These are phyloP conservation scores for Rhopalosiphum maidis DNA, from an alignment of 1,140 invertebrate species.

Conservation along the genomic window DNA sequence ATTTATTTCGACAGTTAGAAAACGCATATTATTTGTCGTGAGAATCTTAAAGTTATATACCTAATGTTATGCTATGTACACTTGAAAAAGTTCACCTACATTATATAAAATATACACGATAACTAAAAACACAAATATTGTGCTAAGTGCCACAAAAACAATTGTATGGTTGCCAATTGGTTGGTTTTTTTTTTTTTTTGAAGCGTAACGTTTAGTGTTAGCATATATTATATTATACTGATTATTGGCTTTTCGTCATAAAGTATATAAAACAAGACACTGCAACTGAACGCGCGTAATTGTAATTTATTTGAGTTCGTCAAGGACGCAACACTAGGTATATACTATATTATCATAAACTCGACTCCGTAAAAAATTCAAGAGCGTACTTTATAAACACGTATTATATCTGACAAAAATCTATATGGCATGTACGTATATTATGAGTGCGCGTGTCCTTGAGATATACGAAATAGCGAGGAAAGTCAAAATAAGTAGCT, in stretches of 20 bases:
- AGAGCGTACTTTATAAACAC: constrained; percentile 11
- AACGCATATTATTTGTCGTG: neutral
- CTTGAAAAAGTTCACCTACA: no score
- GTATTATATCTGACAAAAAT: constrained; percentile 36
- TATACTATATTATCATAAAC: neutral
- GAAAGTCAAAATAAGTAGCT: constrained; percentile 47
- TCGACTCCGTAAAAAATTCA: constrained; percentile 10
- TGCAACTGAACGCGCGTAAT: neutral
- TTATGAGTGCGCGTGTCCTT: constrained; percentile 18
- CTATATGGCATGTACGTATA: neutral
- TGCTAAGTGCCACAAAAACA: neutral
- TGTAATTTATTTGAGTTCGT: constrained; percentile 6
- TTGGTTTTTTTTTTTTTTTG: no score
- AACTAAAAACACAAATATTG: neutral
- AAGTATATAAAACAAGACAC: neutral
- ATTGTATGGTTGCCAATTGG: no score
- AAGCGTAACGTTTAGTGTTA: neutral
- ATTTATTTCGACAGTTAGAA: neutral
- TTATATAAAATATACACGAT: neutral
- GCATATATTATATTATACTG: neutral
- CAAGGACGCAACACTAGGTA: constrained; percentile 12
- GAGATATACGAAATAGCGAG: constrained; percentile 14
- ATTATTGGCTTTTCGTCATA: neutral
- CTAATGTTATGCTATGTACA: neutral
- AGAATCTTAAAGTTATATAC: neutral